Percentiles rank a stretch among this genome's conserved stretches.
phyloP scores from a whole-genome alignment of 2,888 invertebrate species.

The Lasioglossum marginatum region DNA sequence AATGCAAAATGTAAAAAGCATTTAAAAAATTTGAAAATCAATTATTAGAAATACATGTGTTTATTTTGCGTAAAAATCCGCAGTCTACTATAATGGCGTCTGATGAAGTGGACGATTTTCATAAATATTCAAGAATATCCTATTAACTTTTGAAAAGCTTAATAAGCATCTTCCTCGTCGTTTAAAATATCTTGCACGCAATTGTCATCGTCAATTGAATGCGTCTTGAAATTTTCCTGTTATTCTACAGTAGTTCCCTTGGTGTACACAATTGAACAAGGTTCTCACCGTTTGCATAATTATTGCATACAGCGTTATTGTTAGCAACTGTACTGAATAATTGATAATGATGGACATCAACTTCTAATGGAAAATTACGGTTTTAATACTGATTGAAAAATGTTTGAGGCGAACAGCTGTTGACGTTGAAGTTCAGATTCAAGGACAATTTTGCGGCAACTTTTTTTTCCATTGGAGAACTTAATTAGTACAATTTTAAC shows the following conservation, averaged over 20 bases:
- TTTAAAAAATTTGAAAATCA: no score
- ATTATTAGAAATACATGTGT: neutral
- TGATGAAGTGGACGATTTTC: neutral
- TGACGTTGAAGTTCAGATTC: no score
- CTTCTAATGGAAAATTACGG: neutral
- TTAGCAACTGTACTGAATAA: neutral
- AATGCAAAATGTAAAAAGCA: no score
- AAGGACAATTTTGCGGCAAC: no score
- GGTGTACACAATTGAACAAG: neutral
- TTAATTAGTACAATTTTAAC: neutral
- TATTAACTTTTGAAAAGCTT: neutral
- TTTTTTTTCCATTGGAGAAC: no score
- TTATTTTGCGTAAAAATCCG: neutral
- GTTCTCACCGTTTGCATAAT: neutral
- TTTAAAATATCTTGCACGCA: neutral
- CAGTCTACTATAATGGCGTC: neutral
- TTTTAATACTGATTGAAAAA: neutral
- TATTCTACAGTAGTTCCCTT: neutral
- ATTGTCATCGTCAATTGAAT: neutral
- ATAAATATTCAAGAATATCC: neutral
- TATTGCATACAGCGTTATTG: neutral
- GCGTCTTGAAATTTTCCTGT: neutral
- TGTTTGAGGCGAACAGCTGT: neutral
- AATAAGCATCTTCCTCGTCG: neutral
- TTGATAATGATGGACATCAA: neutral